Evolutionary conservation across 2,797 vertebrate species (phyloP), one percentile per base, ranked within the genome.

Genomic region (Lates japonicus): DNA sequence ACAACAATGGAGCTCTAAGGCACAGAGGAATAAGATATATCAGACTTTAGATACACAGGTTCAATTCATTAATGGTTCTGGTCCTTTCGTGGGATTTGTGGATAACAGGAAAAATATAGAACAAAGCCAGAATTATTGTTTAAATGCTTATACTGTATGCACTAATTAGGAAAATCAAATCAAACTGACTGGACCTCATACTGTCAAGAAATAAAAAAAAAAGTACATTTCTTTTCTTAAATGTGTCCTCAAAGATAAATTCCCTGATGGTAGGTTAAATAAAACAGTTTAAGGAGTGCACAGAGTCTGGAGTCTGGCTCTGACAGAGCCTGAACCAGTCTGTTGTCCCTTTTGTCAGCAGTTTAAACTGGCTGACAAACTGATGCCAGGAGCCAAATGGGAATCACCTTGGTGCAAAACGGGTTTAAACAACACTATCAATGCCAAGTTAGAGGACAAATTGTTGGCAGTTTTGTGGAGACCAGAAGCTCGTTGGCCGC

Each of bases 331-430:
- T 67, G 48, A 75, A 82, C 33, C 66, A 12, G 41, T 65, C 57
- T 61, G 59, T 29, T 57, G 59, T 61, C 63, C 29, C 60, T 33
- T 74, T 39, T 76, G 80, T 66, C 54, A 44, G 39, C 20, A 13
- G 12, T 74, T 74, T 70, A 55, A 80, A 76, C 64, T 78, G 84
- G 57, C 76, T 22, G 59, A 65, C 39, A 80, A 70, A 52, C 64
- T 61, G 58, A 16, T 37, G 62, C 48, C 51, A 11, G 42, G 29
- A 85, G 76, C 64, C 74, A 83, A 81, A 80, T 11, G 17, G 74
- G 31, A 80, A 55, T 79, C 65, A 71, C 55, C 66, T 67, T 33
- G 31, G 49, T 78, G 70, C 69, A 61, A 52, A 66, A 57, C 19
- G 5, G 8, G 3, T 35, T 82, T 73, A 3, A 35, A 22, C 54